A percentile compares a stretch with the other conserved stretches of the same genome.
Evolutionary conservation across 2,888 invertebrate genomes (phyloP).

Genomic region (Cybosia mesomella): DNA sequence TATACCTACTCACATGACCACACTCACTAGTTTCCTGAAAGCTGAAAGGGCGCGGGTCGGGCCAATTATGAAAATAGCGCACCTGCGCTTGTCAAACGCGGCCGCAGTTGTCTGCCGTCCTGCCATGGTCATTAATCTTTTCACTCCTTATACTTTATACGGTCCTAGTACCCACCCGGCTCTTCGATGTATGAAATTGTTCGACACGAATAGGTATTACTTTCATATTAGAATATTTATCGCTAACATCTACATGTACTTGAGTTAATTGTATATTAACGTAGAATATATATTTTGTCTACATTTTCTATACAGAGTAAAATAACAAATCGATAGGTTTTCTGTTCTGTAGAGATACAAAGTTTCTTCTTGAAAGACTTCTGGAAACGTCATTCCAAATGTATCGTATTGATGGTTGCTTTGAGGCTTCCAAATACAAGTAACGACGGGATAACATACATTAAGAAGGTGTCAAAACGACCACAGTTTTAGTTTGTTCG

Average conservation of each 20-base stretch:
- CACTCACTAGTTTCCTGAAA: slow-evolving; percentile 66
- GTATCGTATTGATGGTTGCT: no score
- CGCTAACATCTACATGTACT: slow-evolving; percentile 28
- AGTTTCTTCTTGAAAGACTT: no score
- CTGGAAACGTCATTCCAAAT: no score
- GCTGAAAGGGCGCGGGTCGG: slow-evolving; percentile 83
- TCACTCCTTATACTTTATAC: slow-evolving; percentile 82
- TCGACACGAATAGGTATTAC: slow-evolving; percentile 54
- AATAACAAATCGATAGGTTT: neutral
- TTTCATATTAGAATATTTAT: slow-evolving; percentile 47
- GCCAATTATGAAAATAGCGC: slow-evolving; percentile 87
- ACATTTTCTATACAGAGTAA: neutral
- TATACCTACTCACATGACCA: slow-evolving; percentile 50
- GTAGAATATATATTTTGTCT: neutral
- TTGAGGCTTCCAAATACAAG: no score
- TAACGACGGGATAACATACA: no score
- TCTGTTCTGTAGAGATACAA: neutral
- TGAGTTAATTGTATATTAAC: neutral
- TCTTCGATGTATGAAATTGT: slow-evolving; percentile 56
- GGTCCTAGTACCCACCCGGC: slow-evolving; percentile 74
- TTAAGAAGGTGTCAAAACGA: no score
- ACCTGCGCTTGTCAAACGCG: slow-evolving; percentile 86
- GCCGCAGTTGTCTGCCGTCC: slow-evolving; percentile 80
- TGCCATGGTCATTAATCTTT: slow-evolving; percentile 81
- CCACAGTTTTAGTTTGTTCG: no score